Evolutionary conservation across 2,888 invertebrate genomes (phyloP).

Genomic region (Cryptophagus acutangulus): DNA sequence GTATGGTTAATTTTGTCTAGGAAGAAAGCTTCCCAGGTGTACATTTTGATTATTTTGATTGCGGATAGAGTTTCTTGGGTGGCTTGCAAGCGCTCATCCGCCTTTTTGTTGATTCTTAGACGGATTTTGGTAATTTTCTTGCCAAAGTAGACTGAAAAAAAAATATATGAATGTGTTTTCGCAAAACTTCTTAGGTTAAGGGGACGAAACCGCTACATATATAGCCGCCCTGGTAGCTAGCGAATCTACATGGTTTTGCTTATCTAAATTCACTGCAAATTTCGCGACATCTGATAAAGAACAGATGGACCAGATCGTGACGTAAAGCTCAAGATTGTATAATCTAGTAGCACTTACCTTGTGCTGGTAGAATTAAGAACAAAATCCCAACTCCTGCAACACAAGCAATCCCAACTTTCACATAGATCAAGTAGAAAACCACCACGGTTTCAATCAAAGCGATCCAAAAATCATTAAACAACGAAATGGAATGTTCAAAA

Average conservation of each 20-base stretch:
- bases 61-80: conserved; percentile 32
- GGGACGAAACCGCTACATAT: too few species aligned
- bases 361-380: conserved; percentile 42
- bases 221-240: too few species aligned
- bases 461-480: conserved; percentile 52
- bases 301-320: too few species aligned
- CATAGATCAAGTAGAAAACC: conserved; percentile 72
- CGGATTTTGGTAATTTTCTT: conserved; percentile 17
- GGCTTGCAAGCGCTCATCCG: conserved; percentile 32
- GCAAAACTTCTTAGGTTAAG: too few species aligned
- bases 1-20: neutral
- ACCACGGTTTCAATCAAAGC: conserved; percentile 82
- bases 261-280: too few species aligned
- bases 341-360: conserved; percentile 21
- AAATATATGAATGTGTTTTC: conserved; percentile 43
- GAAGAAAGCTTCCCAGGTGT: conserved; percentile 30
- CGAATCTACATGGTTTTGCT: too few species aligned
- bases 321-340: conserved; percentile 52
- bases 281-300: too few species aligned
- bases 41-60: conserved; percentile 36
- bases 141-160: conserved; percentile 37
- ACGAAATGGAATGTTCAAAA: conserved; percentile 86
- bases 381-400: conserved; percentile 52
- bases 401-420: conserved; percentile 49
- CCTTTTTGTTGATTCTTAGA: conserved; percentile 32